Evolutionary conservation across 2,113 vertebrate genomes (phyloP), one percentile per base, ranked within the genome.

Genomic region (Ophthalmolycus amberensis): DNA sequence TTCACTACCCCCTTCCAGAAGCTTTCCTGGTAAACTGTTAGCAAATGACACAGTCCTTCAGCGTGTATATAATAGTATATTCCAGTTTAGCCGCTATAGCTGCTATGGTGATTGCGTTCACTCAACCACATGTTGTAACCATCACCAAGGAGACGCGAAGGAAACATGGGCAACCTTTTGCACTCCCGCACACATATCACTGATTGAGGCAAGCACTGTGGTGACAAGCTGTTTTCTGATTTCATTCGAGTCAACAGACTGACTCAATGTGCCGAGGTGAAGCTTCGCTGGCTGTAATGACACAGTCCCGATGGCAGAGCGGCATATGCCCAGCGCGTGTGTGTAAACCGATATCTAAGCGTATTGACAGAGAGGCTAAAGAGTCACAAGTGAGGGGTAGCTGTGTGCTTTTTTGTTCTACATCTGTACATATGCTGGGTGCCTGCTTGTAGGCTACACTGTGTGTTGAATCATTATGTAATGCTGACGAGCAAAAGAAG

Each of bases 261-360:
- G 83, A 77, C 48, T 80, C 80, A 71, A 4, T 75, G 73, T 80
- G 80, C 68, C 16, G 62, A 84, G 46, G 70, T 82, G 72, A 82
- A 73, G 75, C 81, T 59, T 77, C 8, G 3, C 25, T 80, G 70
- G 64, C 75, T 77, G 42, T 18, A 80, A 27, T 44, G 42, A 83
- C 66, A 64, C 48, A 76, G 38, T 76, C 67, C 46, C 64, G 22
- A 20, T 64, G 22, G 67, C 48, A 52, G 62, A 73, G 76, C 59
- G 29, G 56, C 87, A 80, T 74, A 74, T 73, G 79, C 63, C 54
- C 54, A 14, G n/a, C 5, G 0, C 11, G 20, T 78, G 75, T 59
- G 63, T 67, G 37, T 48, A 44, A 78, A 75, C 37, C 48, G 20
- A 67, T 77, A 37, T 48, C 64, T n/a, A 52, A 65, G 22, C 71